phyloP scores from a whole-genome alignment of 1,140 invertebrate genomes.

The Drosophila tsacasi region DNA sequence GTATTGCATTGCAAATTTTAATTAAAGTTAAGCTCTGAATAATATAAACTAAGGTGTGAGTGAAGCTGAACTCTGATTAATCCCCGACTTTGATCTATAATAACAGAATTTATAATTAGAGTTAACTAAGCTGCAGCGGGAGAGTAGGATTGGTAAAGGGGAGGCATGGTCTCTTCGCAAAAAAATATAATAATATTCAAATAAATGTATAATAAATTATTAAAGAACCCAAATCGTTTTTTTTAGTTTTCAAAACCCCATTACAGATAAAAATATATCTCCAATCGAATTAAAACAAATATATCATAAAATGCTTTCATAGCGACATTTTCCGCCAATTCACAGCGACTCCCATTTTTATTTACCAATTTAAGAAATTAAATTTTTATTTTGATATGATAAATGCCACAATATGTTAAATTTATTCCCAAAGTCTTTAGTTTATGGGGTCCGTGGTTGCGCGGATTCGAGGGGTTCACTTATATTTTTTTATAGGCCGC shows the following conservation, averaged over 20 bases:
- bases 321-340: background rate
- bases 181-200: background rate
- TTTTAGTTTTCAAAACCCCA: background rate
- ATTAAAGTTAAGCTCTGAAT: slow-evolving; percentile 34
- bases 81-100: slow-evolving; percentile 2
- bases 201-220: background rate
- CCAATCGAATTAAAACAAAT: slow-evolving; percentile 8
- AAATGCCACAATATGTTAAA: slow-evolving; percentile 79
- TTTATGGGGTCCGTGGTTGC: slow-evolving; percentile 59
- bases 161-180: background rate
- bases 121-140: too few relatives aligned
- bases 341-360: slow-evolving; percentile 33
- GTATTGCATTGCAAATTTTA: slow-evolving; percentile 27
- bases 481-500: slow-evolving; percentile 42
- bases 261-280: too few relatives aligned
- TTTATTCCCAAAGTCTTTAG: slow-evolving; percentile 81
- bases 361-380: slow-evolving; percentile 74
- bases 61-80: slow-evolving; percentile 1
- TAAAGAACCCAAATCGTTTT: background rate
- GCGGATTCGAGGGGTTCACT: slow-evolving; percentile 20
- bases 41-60: background rate
- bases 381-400: slow-evolving; percentile 75
- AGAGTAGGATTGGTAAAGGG: background rate
- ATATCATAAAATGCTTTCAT: background rate
- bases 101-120: slow-evolving; percentile 1